phyloP scores from a whole-genome alignment of 2,888 invertebrate species.

The Morinoia aosen region DNA sequence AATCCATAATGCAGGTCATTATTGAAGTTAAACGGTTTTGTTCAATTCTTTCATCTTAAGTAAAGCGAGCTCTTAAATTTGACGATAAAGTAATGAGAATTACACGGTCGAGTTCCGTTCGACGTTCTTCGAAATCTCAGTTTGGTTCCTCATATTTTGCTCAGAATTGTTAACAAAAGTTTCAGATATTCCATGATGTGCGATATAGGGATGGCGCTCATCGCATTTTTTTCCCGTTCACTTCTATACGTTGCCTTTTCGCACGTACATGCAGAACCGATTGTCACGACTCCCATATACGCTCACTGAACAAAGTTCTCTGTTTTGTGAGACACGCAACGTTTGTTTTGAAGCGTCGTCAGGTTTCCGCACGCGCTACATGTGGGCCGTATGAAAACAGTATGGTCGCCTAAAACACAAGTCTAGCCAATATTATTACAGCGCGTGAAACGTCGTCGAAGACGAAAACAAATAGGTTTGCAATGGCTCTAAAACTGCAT shows the following conservation, averaged over 20 bases:
- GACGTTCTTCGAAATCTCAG: background rate
- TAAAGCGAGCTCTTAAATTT: background rate
- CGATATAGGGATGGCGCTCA: background rate
- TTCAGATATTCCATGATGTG: background rate
- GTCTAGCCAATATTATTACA: background rate
- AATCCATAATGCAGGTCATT: too few relatives aligned
- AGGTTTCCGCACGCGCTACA: background rate
- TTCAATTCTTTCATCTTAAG: background rate
- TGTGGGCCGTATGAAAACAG: background rate
- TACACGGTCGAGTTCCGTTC: background rate
- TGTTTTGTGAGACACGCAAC: background rate
- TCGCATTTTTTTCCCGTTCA: background rate
- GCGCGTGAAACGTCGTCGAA: background rate
- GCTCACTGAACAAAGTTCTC: background rate
- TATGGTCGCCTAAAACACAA: background rate
- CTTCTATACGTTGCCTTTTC: background rate
- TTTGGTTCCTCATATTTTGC: background rate
- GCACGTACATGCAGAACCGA: background rate
- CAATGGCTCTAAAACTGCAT: conserved; percentile 46
- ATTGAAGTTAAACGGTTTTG: background rate
- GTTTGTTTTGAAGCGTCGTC: conserved; percentile 1
- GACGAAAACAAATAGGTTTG: conserved; percentile 41
- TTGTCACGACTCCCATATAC: background rate
- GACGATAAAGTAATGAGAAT: background rate
- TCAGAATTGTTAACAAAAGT: background rate